Base-by-base conservation (phyloP, 2,113 vertebrate species). In the Phalacrocorax brasilianus region DNA sequence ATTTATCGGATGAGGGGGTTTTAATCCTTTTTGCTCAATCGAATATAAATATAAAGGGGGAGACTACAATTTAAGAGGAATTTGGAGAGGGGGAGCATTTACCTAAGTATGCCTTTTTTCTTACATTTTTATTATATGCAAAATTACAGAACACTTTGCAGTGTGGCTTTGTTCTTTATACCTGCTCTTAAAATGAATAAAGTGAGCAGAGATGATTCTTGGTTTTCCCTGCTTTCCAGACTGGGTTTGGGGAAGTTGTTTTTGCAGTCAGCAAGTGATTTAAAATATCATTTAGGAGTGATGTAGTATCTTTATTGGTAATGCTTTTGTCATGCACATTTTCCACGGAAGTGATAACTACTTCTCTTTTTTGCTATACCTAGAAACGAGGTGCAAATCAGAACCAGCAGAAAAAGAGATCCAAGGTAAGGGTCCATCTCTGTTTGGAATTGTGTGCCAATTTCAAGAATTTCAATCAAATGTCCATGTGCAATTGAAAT, bases 361-460 rank as follows among this genome's bases (percentile, higher is more conserved):
- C 79, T 88, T 91, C 35, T 88, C 27, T 91, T 88, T 81, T 93
- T 96, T 97, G 66, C 72, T 93, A 23, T 72, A 84, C 18, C 77
- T 94, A 98, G 98, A 98, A 98, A 94, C 97, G 97, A 91, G 96
- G 97, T 68, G 92, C 88, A 40, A 98, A 97, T 96, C 98, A 98
- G 91, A 98, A 98, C 93, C 98, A 98, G 89, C 98, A 98, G 85
- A 98, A 97, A 95, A 98, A 98, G 96, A 98, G 98, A 97, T 97
- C 97, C 73, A 98, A 98, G 98, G 98, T 98, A 98, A 81, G 94
- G 14, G 42, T 85, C 42, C 4, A 8, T 78, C 49, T 91, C 28
- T 67, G 32, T 76, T 75, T 81, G 75, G 52, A 87, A 44, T 30
- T 66, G 17, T 47, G 38, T 70, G 50, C 27, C 8, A 2, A 38